Evolutionary conservation across 2,797 vertebrate species (phyloP).

Genomic region (Iguana delicatissima): DNA sequence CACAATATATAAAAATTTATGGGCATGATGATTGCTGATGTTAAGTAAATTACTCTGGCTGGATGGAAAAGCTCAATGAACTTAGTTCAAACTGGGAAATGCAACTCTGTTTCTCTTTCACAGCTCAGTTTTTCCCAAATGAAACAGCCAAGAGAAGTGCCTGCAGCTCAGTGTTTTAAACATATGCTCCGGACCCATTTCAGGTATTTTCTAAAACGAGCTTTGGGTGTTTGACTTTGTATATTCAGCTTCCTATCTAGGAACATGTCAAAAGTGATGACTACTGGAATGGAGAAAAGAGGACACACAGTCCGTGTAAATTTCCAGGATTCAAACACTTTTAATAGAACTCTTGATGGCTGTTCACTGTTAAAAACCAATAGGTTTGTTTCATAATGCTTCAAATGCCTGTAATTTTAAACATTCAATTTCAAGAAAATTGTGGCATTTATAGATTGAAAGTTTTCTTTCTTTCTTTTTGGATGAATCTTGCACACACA

Average conservation of each 20-base stretch:
- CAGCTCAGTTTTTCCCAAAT: conserved; percentile 48
- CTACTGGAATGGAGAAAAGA: conserved; percentile 70
- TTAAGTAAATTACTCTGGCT: conserved; percentile 8
- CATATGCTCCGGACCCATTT: conserved; percentile 74
- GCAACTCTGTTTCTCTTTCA: neutral
- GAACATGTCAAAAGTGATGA: conserved; percentile 81
- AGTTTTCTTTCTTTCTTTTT: conserved; percentile 46
- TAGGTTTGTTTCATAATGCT: neutral
- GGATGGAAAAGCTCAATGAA: conserved; percentile 46
- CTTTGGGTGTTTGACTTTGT: too few relatives aligned
- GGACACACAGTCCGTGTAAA: conserved; percentile 55
- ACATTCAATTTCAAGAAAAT: conserved; percentile 26
- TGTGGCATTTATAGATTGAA: conserved; percentile 53
- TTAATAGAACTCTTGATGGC: conserved; percentile 14
- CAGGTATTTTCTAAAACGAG: conserved; percentile 79
- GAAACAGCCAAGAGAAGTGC: conserved; percentile 72
- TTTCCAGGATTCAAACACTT: conserved; percentile 52
- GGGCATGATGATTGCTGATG: neutral
- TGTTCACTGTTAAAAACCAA: neutral
- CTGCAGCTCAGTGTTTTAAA: conserved; percentile 76
- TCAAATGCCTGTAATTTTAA: conserved; percentile 5
- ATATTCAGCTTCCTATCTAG: conserved; percentile 80
- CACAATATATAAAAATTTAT: neutral
- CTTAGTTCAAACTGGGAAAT: conserved; percentile 34
- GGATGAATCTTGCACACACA: neutral